Conservation (phyloP, 1,140 invertebrate species). For the Aphaenogaster floridana region DNA sequence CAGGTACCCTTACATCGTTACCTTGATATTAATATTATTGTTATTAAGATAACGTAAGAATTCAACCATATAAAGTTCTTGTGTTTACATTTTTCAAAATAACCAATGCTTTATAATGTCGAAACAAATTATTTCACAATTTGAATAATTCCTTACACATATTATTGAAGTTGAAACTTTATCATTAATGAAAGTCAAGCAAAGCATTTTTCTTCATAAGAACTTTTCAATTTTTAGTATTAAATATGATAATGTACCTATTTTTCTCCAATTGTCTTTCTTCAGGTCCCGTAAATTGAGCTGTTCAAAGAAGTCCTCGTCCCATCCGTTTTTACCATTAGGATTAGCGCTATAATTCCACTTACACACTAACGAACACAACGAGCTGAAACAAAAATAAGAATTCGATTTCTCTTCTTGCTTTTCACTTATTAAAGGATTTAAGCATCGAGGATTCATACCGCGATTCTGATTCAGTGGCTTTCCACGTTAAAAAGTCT, state of each 20-base stretch:
- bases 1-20: slow-evolving; percentile 90
- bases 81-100: not conserved
- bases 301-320: slow-evolving; percentile 90
- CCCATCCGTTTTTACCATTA: slow-evolving; percentile 90
- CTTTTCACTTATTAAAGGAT: slow-evolving; percentile 27
- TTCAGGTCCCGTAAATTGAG: slow-evolving; percentile 93
- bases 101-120: not conserved
- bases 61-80: not conserved
- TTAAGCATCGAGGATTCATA: slow-evolving; percentile 74
- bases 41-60: slow-evolving; percentile 60
- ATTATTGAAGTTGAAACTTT: not conserved
- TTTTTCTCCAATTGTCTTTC: slow-evolving; percentile 90
- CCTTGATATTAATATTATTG: slow-evolving; percentile 83
- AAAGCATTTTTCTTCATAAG: not conserved
- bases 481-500: slow-evolving; percentile 97
- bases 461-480: slow-evolving; percentile 92
- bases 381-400: slow-evolving; percentile 89
- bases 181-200: not conserved
- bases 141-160: not conserved
- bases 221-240: not conserved
- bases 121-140: not conserved
- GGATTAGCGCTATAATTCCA: slow-evolving; percentile 94
- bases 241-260: slow-evolving; percentile 88
- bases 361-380: slow-evolving; percentile 97
- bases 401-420: not conserved